Evolutionary conservation across 2,113 vertebrate genomes (phyloP), one percentile per base, ranked within the genome.

Genomic region (Galbula dea): DNA sequence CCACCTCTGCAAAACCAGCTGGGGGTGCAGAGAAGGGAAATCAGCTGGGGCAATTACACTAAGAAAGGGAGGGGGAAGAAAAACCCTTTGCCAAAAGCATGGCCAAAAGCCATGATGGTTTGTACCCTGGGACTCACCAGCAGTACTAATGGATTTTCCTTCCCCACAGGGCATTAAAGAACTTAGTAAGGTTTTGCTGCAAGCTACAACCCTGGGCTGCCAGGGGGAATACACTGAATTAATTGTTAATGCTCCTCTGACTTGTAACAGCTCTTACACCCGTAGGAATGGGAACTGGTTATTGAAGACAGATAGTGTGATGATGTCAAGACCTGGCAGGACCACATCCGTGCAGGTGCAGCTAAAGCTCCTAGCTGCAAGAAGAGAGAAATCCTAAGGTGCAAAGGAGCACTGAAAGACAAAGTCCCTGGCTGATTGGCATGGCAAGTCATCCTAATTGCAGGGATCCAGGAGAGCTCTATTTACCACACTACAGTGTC

Each of bases 281-380:
- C 11, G 5, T 16, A 61, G 54, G 69, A 76, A 51, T 0, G 3
- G 43, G 30, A 62, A 49, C 58, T 32, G 2, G 34, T 36, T 72
- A 27, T 1, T 15, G 55, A 75, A 29, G 32, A 62, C 63, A 51
- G 58, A 39, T 2, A 55, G 26, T 0, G 7, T 11, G 19, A 71
- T 15, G 8, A 2, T 5, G 7, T 34, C 2, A 2, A 46, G 63
- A 66, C 19, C 16, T 27, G 15, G 14, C 22, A 30, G 0, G 9
- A 29, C 29, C 65, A 34, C 0, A 0, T 27, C 45, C 21, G 17
- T 23, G 27, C 10, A 22, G 0, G 10, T 17, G n/a, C 59, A 46
- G 27, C 43, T 48, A n/a, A 51, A 61, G 26, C 26, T 80, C n/a
- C 23, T 10, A 18, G 13, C 37, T 46, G 48, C n/a, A 75, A 34